A percentile compares a stretch with the other conserved stretches of the same genome.
phyloP scores from a whole-genome alignment of 2,113 vertebrate species.

The Passer montanus region DNA sequence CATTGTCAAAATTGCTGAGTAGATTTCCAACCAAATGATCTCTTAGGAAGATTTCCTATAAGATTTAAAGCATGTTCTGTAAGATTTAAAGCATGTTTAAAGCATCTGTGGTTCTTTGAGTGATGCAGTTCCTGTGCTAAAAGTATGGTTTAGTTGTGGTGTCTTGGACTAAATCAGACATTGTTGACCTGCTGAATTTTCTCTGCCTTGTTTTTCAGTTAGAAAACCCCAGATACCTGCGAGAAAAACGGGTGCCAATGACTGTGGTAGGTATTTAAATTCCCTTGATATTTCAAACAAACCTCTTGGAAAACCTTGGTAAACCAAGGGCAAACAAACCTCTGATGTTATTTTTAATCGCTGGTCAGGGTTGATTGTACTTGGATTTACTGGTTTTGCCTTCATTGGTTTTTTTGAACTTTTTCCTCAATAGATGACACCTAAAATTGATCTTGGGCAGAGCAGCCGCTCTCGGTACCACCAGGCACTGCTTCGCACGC shows the following conservation, averaged over 20 bases:
- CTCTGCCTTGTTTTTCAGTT: conserved; percentile 79
- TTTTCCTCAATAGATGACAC: conserved; percentile 71
- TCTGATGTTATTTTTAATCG: not conserved
- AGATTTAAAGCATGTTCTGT: accelerated
- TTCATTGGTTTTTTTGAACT: not conserved
- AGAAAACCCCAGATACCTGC: conserved; percentile 91
- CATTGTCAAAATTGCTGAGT: not conserved
- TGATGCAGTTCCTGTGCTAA: not conserved
- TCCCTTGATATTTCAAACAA: not conserved
- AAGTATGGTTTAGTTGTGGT: not conserved
- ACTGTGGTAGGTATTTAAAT: conserved; percentile 82
- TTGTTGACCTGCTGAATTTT: not conserved
- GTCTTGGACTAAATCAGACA: not conserved
- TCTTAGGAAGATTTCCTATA: not conserved
- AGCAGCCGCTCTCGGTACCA: conserved; percentile 70
- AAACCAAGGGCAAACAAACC: not conserved
- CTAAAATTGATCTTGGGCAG: conserved; percentile 74
- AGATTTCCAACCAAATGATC: not conserved
- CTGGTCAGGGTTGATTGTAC: not conserved
- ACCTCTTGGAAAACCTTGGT: no score
- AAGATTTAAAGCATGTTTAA: not conserved
- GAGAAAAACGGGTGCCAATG: conserved; percentile 81
- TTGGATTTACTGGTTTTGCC: conserved; percentile 29
- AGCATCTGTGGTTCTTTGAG: not conserved
- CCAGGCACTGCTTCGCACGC: conserved; percentile 35